These are phyloP conservation scores for Dilophus febrilis DNA, from an alignment of 2,888 invertebrate genomes.

Conservation along the genomic window DNA sequence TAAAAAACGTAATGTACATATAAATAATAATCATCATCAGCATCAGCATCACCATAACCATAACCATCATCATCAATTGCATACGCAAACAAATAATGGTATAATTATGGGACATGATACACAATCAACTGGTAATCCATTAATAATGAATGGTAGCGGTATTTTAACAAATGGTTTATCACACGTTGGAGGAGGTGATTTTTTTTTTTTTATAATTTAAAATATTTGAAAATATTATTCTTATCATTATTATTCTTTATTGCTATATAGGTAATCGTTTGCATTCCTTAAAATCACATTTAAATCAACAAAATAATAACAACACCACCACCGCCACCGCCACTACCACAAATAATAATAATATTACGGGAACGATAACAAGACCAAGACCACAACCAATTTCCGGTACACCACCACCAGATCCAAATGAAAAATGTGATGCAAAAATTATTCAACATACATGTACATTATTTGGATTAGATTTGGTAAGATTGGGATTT, in stretches of 20 bases:
- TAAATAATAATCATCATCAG: background rate
- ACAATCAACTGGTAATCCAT: too few species aligned
- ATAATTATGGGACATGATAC: background rate
- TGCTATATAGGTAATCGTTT: too few species aligned
- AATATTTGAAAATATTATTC: too few species aligned
- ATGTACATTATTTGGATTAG: conserved; percentile 75
- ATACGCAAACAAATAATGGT: background rate
- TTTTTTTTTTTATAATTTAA: too few species aligned
- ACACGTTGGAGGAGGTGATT: too few species aligned
- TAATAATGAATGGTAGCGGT: too few species aligned
- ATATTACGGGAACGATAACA: conserved; percentile 32
- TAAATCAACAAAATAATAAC: too few species aligned
- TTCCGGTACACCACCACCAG: conserved; percentile 76
- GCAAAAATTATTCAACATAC: conserved; percentile 79
- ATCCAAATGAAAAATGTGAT: conserved; percentile 71
- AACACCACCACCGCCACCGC: background rate
- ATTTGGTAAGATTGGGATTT: conserved; percentile 45
- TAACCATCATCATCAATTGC: background rate
- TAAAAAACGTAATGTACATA: too few species aligned
- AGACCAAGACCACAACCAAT: conserved; percentile 78
- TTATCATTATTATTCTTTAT: too few species aligned
- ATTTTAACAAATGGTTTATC: too few species aligned
- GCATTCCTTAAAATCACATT: too few species aligned
- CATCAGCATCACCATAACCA: background rate
- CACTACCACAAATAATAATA: conserved; percentile 5